Evolutionary conservation across 2,113 vertebrate species (phyloP), one percentile per base, ranked within the genome.

Genomic region (Seriola rivoliana): DNA sequence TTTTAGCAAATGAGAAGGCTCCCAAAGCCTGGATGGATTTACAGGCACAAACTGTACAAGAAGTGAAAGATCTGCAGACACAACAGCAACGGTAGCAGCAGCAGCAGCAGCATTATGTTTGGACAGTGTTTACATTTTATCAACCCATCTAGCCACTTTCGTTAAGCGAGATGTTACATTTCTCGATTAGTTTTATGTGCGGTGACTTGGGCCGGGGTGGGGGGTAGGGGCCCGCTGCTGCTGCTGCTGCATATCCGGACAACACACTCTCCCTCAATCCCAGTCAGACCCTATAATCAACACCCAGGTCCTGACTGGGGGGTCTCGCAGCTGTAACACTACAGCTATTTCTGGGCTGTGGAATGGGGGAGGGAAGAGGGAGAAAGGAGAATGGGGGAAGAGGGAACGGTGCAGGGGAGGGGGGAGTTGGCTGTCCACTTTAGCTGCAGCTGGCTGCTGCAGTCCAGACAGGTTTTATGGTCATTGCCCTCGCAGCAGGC

Each of bases 391-490:
- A 82, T 68, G 42, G 48, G 64, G 42, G 66, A 46, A 80, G 75
- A 65, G 62, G 78, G 77, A 48, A 62, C 48, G 5, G 57, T 42
- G 84, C 1, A 38, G 71, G 65, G n/a, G 0, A 40, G 54, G 57
- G 13, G 50, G 74, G 64, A 44, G 84, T 67, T 9, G 78, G 75
- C 83, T 75, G 81, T 88, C 90, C 88, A 74, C 88, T 93, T 90
- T 79, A 88, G 86, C 82, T 93, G 93, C 92, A 94, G 92, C 91
- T 92, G 92, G 93, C 84, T 78, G 82, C 87, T 82, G 88, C 80
- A 87, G 91, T 92, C 92, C 94, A 94, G 94, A 94, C 94, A 90
- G 92, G 91, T 94, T 94, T 94, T 92, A 94, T 94, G 94, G 92
- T 93, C 92, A 93, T 93, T 94, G 93, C 92, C 91, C 93, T 89